Evolutionary conservation across 2,113 vertebrate species (phyloP), one percentile per base, ranked within the genome.

Genomic region (Suricata suricatta): DNA sequence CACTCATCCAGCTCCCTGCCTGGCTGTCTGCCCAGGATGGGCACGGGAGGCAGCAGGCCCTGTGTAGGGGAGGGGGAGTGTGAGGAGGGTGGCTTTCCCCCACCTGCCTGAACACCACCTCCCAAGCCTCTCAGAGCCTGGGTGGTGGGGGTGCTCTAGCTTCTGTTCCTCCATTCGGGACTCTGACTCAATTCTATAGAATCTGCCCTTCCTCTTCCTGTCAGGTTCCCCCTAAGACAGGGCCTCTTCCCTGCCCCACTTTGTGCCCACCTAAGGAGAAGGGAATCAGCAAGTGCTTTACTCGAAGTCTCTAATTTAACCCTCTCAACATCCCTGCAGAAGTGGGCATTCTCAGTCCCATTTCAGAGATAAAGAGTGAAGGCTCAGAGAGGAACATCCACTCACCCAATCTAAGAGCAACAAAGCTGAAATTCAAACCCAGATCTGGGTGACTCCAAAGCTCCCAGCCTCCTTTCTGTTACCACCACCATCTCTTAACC

Each of bases 1-100:
- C 90, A 77, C 66, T n/a, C 12, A 11, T 93, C 98, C 98, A 98
- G 87, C 69, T 95, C 96, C 50, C 92, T 64, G 87, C 77, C 87
- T 98, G 96, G 95, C 95, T 96, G 92, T 54, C 69, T 92, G 92
- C 97, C 97, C 92, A 77, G 85, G 92, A 95, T 88, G 92, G 92
- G 93, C 92, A 93, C n/a, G 57, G 80, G 88, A 95, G 74, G 88
- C 63, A 64, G 83, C 68, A 31, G 63, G 93, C 93, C 93, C 63
- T 64, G 72, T 60, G 89, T 57, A 83, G 57, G 57, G 68, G 92
- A 93, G 35, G 79, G 83, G 83, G 71, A n/a, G 35, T 7, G n/a
- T 2, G 3, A 27, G 50, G 52, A 83, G 38, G 89, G 79, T 47
- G 38, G n/a, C 47, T 82, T 82, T 50, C 33, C 54, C 52, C 41